Evolutionary conservation across 1,140 invertebrate species (phyloP), one percentile per base, ranked within the genome.

Genomic region (Aphelinus certus): DNA sequence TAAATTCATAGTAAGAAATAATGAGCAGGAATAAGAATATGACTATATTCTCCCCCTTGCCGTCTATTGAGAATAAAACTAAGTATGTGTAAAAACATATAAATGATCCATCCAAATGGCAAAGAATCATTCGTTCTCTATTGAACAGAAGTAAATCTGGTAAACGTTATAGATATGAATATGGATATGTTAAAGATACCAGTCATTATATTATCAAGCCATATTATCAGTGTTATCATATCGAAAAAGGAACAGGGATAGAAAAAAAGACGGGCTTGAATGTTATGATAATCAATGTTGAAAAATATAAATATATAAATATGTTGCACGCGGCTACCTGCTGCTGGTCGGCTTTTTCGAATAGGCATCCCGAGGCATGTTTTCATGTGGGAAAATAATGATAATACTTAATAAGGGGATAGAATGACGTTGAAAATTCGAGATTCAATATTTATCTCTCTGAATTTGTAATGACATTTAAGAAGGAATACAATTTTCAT

Each of bases 71-170:
- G n/a, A 9, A 49, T 53, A 70, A 81, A 75, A 81, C 77, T 78
- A 84, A 81, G 80, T 60, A 58, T 76, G 73, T 77, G 80, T 78
- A 62, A 48, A 7, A 53, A 60, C 10, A 57, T 72, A 45, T 65
- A 47, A 64, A 57, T 47, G 5, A 64, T 84, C 84, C 82, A 85
- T 85, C 80, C 82, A 86, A 66, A 78, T 78, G 51, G 73, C 47
- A 76, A 73, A 71, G 77, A 83, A 79, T 71, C 73, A 78, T 74
- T 76, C 58, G 56, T 79, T 72, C 71, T 65, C 63, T 64, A 64
- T 56, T 7, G 26, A 51, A 10, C 43, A 63, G 26, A 42, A 46
- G 53, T 9, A 53, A 42, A 53, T 48, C 60, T 42, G 63, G 42
- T 55, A 56, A 72, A 57, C 51, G 4, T 58, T 65, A 26, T 26